Conservation (phyloP, 2,888 invertebrate genomes). For the Ptychoptera contaminata region DNA sequence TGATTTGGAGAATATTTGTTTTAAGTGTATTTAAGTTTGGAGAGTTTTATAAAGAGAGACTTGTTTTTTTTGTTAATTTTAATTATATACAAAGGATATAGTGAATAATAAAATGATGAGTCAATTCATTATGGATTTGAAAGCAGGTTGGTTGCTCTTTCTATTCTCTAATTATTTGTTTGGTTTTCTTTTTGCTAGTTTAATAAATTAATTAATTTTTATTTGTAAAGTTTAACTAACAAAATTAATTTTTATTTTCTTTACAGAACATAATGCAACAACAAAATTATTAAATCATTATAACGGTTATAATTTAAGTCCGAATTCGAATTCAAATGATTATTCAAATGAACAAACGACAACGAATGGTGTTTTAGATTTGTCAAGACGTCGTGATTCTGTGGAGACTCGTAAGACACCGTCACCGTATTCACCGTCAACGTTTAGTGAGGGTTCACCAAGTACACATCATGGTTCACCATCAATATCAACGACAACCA, state of each 20-base stretch:
- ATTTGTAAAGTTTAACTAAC: background rate
- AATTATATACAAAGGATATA: too few relatives aligned
- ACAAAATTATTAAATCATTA: background rate
- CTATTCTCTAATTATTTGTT: too few relatives aligned
- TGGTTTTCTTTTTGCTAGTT: background rate
- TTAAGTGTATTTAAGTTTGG: too few relatives aligned
- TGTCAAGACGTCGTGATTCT: constrained; percentile 28
- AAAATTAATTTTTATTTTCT: background rate
- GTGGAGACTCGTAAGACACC: constrained; percentile 25
- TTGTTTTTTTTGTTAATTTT: too few relatives aligned
- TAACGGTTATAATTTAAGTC: too few relatives aligned
- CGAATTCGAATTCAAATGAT: too few relatives aligned
- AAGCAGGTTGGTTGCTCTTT: constrained; percentile 7
- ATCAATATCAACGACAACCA: constrained; percentile 6
- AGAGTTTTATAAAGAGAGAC: too few relatives aligned
- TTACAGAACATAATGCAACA: background rate
- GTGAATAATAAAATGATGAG: constrained; percentile 8
- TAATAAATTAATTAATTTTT: background rate
- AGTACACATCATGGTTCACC: constrained; percentile 11
- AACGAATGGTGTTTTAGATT: constrained; percentile 22
- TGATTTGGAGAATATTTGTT: too few relatives aligned
- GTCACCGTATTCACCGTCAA: constrained; percentile 25
- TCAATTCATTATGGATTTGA: constrained; percentile 11
- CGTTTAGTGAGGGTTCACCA: constrained; percentile 22
- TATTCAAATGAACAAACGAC: too few relatives aligned